Conservation (phyloP, 2,888 invertebrate genomes). For the Scaptomyza polygonia region DNA sequence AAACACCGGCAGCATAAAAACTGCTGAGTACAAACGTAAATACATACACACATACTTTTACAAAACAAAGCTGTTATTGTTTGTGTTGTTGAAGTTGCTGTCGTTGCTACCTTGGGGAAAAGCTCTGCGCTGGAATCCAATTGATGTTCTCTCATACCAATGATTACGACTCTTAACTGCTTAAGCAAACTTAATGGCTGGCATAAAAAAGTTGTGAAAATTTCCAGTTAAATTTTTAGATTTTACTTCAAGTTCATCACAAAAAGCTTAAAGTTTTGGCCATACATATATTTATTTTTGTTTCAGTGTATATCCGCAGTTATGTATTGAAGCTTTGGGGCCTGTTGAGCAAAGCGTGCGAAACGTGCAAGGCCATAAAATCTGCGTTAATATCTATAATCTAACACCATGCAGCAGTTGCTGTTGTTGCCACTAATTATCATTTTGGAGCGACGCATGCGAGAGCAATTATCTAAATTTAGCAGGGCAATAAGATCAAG, state of each 20-base stretch:
- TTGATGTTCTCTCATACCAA: constrained; percentile 25
- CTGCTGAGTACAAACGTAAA: constrained; percentile 20
- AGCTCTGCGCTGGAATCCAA: constrained; percentile 50
- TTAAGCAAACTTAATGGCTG: no score
- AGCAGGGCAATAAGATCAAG: constrained; percentile 63
- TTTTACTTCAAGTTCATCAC: no score
- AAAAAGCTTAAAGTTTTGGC: no score
- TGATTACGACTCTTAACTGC: constrained; percentile 37
- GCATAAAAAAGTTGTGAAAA: background rate
- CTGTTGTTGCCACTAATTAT: constrained; percentile 59
- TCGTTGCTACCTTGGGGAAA: constrained; percentile 18
- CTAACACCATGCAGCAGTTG: constrained; percentile 19
- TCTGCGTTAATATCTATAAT: constrained; percentile 64
- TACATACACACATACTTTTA: constrained; percentile 9
- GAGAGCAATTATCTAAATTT: constrained; percentile 67
- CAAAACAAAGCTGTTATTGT: constrained; percentile 27
- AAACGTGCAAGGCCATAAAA: constrained; percentile 63
- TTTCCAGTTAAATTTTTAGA: background rate
- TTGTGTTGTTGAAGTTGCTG: constrained; percentile 8
- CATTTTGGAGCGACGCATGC: constrained; percentile 53
- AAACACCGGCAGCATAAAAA: constrained; percentile 68
- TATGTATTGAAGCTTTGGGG: constrained; percentile 5
- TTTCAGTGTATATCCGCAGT: background rate
- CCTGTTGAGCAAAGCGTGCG: constrained; percentile 18
- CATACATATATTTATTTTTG: no score